Evolutionary conservation across 2,888 invertebrate genomes (phyloP).

Genomic region (Cerastis leucographa): DNA sequence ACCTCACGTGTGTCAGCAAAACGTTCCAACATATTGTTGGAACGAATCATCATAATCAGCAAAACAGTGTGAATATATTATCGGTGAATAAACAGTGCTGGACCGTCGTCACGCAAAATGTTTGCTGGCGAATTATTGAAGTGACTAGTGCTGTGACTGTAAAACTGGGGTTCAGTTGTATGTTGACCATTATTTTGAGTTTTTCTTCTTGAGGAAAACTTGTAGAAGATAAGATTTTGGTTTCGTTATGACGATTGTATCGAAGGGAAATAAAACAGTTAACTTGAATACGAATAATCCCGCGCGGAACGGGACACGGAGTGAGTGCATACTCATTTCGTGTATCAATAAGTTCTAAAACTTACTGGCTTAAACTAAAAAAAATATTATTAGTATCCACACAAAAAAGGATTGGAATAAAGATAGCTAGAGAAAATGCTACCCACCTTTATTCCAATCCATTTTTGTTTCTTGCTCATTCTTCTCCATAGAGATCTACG

Average conservation of each 20-base stretch:
- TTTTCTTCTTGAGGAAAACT: neutral
- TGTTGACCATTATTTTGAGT: neutral
- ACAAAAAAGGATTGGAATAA: too few species aligned
- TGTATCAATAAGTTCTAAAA: too few species aligned
- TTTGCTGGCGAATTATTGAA: slow-evolving; percentile 77
- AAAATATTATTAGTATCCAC: too few species aligned
- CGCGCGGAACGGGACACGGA: neutral
- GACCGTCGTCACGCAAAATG: slow-evolving; percentile 69
- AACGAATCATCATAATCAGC: slow-evolving; percentile 59
- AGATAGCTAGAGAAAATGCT: too few species aligned
- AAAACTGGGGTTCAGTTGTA: neutral
- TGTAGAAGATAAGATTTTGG: neutral
- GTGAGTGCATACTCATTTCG: neutral
- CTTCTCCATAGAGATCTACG: too few species aligned
- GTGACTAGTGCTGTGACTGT: slow-evolving; percentile 66
- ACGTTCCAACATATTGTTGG: slow-evolving; percentile 57
- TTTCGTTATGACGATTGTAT: neutral
- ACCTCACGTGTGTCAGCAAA: slow-evolving; percentile 28
- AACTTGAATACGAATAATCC: neutral
- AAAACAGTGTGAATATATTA: slow-evolving; percentile 67
- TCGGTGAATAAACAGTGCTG: slow-evolving; percentile 61
- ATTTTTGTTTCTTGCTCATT: too few species aligned
- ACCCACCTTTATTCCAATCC: too few species aligned
- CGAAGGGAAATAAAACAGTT: neutral
- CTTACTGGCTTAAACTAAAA: too few species aligned